phyloP scores from a whole-genome alignment of 2,888 invertebrate genomes.

The Eremobia ochroleuca region DNA sequence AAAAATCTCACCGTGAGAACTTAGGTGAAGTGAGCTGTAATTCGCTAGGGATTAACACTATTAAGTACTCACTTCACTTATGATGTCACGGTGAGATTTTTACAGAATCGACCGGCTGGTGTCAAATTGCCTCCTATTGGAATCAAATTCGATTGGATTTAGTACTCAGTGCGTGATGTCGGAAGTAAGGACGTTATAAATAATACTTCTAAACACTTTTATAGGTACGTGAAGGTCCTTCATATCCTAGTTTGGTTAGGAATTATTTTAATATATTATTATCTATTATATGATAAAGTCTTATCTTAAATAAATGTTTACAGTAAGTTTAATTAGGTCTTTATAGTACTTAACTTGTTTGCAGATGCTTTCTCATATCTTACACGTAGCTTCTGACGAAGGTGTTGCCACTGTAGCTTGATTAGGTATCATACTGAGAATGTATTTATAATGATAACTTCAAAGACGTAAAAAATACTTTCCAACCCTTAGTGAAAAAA shows the following conservation, averaged over 20 bases:
- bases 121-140: conserved; percentile 8
- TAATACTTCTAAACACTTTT: neutral
- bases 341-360: conserved; percentile 20
- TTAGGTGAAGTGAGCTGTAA: no score
- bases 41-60: no score
- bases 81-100: no score
- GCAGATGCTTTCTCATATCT: neutral
- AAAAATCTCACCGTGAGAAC: no score
- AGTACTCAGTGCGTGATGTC: neutral
- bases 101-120: no score
- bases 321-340: neutral
- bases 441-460: neutral
- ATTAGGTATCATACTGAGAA: neutral
- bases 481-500: no score
- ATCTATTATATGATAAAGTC: neutral
- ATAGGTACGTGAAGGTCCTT: neutral
- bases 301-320: conserved; percentile 4
- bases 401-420: neutral
- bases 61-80: no score
- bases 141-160: neutral
- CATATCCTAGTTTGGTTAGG: neutral
- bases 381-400: conserved; percentile 11
- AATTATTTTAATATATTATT: neutral
- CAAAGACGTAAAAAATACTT: neutral
- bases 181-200: neutral